These are phyloP conservation scores for Alitta virens DNA, from an alignment of 2,888 invertebrate species.

Conservation along the genomic window DNA sequence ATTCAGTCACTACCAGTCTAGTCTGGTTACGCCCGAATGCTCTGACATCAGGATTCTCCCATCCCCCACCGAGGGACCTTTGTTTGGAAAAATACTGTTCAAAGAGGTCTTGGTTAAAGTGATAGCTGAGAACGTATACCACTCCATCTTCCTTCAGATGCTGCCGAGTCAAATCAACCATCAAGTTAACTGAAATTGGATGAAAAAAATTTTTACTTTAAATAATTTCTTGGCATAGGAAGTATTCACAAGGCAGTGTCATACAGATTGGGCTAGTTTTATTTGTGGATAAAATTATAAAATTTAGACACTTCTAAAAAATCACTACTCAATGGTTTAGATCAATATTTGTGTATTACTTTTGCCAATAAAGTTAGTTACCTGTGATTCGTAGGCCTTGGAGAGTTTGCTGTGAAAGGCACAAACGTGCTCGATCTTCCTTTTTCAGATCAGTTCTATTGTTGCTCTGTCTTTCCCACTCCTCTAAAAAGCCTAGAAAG, in stretches of 20 bases:
- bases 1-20: background rate
- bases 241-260: no score
- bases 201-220: no score
- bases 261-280: no score
- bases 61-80: background rate
- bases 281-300: no score
- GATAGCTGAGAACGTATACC: background rate
- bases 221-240: no score
- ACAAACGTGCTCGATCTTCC: background rate
- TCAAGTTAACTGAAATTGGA: background rate
- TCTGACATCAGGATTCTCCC: background rate
- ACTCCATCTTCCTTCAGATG: background rate
- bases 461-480: background rate
- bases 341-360: no score
- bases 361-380: background rate
- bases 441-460: background rate
- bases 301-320: no score
- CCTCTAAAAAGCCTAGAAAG: background rate
- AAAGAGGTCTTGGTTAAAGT: background rate
- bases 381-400: background rate
- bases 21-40: background rate
- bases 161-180: background rate
- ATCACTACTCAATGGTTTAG: no score
- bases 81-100: constrained; percentile 1
- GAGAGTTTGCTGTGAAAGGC: background rate